Conservation (phyloP, 2,888 invertebrate species). For the Callyntrura sp. region DNA sequence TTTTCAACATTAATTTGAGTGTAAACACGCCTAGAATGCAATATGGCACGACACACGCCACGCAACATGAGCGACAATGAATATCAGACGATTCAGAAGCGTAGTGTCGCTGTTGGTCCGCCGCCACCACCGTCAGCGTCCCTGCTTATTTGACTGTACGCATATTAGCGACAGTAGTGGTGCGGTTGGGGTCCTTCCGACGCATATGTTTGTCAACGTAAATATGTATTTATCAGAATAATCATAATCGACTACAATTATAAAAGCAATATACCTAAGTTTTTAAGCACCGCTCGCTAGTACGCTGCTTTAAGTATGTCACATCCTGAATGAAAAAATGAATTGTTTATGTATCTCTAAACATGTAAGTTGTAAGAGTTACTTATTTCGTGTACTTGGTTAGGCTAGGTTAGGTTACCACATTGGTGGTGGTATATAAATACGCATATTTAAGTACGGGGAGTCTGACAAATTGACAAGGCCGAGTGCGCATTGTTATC, state of each 20-base stretch:
- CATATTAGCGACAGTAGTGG: conserved; percentile 14
- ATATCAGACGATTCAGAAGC: not conserved
- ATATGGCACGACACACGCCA: conserved; percentile 35
- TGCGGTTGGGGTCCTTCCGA: conserved; percentile 39
- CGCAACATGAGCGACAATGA: not conserved
- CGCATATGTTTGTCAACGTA: conserved; percentile 5
- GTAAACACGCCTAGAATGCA: conserved; percentile 57
- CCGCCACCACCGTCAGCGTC: not conserved
- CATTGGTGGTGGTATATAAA: not conserved
- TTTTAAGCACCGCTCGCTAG: not conserved
- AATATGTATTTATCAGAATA: not conserved
- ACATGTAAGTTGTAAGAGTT: not conserved
- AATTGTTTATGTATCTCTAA: conserved; percentile 5
- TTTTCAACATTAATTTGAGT: conserved; percentile 54
- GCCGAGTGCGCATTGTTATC: conserved; percentile 9
- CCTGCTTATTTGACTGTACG: not conserved
- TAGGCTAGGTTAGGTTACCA: conserved; percentile 59
- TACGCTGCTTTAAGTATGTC: conserved; percentile 18
- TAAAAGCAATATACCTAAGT: not conserved
- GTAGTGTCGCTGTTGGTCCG: not conserved
- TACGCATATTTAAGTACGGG: conserved; percentile 6
- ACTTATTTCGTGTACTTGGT: conserved; percentile 56
- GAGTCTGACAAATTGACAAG: conserved; percentile 41
- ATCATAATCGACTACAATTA: conserved; percentile 7
- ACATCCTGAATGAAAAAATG: conserved; percentile 50